phyloP scores from a whole-genome alignment of 2,888 invertebrate species.

The Meganola albula region DNA sequence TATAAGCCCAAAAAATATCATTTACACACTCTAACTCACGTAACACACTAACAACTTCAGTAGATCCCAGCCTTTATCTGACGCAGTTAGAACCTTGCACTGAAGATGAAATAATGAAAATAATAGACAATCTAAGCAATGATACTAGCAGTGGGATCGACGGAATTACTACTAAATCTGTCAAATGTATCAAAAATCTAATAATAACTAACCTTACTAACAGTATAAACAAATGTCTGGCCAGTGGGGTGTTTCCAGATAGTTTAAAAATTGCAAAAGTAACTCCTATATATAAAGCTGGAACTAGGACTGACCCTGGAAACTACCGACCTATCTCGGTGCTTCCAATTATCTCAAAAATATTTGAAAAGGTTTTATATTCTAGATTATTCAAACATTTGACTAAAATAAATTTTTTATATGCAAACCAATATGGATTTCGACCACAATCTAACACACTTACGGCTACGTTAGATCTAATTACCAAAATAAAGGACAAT shows the following conservation, averaged over 20 bases:
- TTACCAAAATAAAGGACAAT: slow-evolving; percentile 16
- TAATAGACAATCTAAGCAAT: not conserved
- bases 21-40: no score
- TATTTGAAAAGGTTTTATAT: slow-evolving; percentile 5
- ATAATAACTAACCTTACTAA: slow-evolving; percentile 4
- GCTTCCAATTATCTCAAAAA: slow-evolving; percentile 6
- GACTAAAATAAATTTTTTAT: slow-evolving; percentile 1
- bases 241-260: slow-evolving; percentile 4
- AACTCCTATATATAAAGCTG: slow-evolving; percentile 18
- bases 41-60: no score
- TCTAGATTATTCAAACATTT: slow-evolving; percentile 1
- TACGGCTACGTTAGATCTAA: slow-evolving; percentile 13
- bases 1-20: no score
- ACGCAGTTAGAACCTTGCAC: no score
- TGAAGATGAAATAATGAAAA: not conserved
- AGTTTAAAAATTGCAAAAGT: slow-evolving; percentile 25
- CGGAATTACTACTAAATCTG: slow-evolving; percentile 7
- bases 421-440: slow-evolving; percentile 1
- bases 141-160: slow-evolving; percentile 9
- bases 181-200: slow-evolving; percentile 7
- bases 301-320: slow-evolving; percentile 11
- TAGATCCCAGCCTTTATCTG: no score
- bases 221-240: slow-evolving; percentile 8
- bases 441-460: slow-evolving; percentile 6
- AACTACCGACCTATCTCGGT: slow-evolving; percentile 20